Evolutionary conservation across 1,140 invertebrate genomes (phyloP).

Genomic region (Eupristina koningsbergeri): DNA sequence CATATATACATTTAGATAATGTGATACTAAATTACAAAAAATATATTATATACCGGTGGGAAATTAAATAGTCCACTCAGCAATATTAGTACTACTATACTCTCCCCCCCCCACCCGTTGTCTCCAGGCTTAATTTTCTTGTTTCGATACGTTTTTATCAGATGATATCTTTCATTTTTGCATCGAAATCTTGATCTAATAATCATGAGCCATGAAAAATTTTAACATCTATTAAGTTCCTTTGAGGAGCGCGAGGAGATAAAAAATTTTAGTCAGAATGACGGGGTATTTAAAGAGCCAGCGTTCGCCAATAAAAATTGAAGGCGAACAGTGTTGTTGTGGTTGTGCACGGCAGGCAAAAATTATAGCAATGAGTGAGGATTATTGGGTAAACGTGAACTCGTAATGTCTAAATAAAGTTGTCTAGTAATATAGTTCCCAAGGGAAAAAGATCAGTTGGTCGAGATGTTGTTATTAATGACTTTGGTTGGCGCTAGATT

Average conservation of each 20-base stretch:
- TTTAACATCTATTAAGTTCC: not conserved
- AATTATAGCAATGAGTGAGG: not conserved
- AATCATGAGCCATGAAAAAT: not conserved
- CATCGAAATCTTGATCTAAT: not conserved
- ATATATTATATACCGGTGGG: not conserved
- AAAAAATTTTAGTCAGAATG: not conserved
- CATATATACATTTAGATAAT: no score
- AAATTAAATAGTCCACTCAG: not conserved
- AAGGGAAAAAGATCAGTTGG: not conserved
- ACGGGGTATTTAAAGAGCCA: no score
- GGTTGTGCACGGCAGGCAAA: not conserved
- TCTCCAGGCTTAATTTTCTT: not conserved
- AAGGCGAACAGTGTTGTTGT: not conserved
- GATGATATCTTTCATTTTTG: not conserved
- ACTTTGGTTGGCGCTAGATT: constrained; percentile 36
- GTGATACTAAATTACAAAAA: no score
- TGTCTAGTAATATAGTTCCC: not conserved
- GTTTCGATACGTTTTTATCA: not conserved
- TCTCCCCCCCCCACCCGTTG: no score
- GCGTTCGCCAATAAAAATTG: not conserved
- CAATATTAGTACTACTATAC: no score
- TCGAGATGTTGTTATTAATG: constrained; percentile 40
- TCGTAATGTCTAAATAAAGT: constrained; percentile 31
- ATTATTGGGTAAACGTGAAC: not conserved
- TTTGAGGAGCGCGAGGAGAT: not conserved